Evolutionary conservation across 2,888 invertebrate genomes (phyloP).

Genomic region (Halocaridina rubra): DNA sequence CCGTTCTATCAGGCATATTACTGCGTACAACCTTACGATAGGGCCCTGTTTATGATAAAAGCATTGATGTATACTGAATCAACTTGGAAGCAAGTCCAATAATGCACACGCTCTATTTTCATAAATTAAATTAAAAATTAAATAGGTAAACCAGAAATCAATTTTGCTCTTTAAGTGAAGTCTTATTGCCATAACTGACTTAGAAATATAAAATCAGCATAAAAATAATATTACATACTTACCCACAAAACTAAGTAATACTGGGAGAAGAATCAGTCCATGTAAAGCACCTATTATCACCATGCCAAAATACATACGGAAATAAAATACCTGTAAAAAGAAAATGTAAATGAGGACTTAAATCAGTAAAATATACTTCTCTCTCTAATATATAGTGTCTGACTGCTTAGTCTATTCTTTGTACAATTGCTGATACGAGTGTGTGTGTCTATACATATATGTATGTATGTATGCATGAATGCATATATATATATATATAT

Average conservation of each 20-base stretch:
- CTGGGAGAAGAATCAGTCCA: slow-evolving; percentile 96
- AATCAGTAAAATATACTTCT: neutral
- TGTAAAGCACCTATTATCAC: slow-evolving; percentile 96
- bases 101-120: neutral
- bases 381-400: too few species aligned
- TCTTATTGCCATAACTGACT: neutral
- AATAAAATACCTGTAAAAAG: slow-evolving; percentile 73
- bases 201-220: neutral
- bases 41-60: too few species aligned
- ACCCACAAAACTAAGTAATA: slow-evolving; percentile 97
- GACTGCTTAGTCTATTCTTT: too few species aligned
- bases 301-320: slow-evolving; percentile 97
- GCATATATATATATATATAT: too few species aligned
- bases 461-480: too few species aligned
- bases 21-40: slow-evolving; percentile 48
- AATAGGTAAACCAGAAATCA: neutral
- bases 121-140: neutral
- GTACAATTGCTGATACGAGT: too few species aligned
- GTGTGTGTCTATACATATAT: too few species aligned
- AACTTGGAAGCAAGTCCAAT: neutral
- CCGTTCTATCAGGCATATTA: slow-evolving; percentile 56
- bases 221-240: slow-evolving; percentile 68
- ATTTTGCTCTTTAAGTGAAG: neutral
- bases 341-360: neutral
- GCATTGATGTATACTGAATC: neutral